Evolutionary conservation across 2,113 vertebrate species (phyloP).

Genomic region (Hylia prasina): DNA sequence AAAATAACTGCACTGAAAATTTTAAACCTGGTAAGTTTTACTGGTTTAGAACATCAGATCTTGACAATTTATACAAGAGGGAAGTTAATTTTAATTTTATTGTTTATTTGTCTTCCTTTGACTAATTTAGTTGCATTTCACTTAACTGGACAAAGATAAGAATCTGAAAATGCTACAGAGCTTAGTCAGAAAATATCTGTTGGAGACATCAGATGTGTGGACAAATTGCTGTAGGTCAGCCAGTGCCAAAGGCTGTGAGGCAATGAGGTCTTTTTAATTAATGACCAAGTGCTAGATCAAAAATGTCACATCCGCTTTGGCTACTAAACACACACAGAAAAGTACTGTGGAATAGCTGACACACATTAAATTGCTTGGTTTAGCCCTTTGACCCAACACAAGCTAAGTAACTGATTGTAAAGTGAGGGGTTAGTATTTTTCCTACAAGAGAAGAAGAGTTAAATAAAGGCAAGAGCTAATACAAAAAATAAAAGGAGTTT

Average conservation of each 20-base stretch:
- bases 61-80: not conserved
- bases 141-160: not conserved
- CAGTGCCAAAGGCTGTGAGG: not conserved
- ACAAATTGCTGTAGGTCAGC: not conserved
- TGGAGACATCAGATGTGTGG: not conserved
- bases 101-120: not conserved
- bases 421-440: not conserved
- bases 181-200: not conserved
- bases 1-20: not conserved
- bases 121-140: not conserved
- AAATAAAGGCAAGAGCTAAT: not conserved
- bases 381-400: not conserved
- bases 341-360: not conserved
- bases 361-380: not conserved
- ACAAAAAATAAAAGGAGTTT: not conserved
- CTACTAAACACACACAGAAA: not conserved
- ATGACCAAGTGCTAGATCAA: rapidly evolving
- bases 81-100: not conserved
- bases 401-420: not conserved
- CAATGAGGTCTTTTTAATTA: not conserved
- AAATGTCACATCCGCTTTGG: not conserved
- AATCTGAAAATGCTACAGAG: not conserved
- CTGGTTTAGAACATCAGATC: not conserved
- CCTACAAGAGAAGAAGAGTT: not conserved
- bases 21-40: not conserved